A percentile compares a stretch with the other conserved stretches of the same genome.
Evolutionary conservation across 2,113 vertebrate genomes (phyloP).

Genomic region (Cyanoramphus novaezelandiae): DNA sequence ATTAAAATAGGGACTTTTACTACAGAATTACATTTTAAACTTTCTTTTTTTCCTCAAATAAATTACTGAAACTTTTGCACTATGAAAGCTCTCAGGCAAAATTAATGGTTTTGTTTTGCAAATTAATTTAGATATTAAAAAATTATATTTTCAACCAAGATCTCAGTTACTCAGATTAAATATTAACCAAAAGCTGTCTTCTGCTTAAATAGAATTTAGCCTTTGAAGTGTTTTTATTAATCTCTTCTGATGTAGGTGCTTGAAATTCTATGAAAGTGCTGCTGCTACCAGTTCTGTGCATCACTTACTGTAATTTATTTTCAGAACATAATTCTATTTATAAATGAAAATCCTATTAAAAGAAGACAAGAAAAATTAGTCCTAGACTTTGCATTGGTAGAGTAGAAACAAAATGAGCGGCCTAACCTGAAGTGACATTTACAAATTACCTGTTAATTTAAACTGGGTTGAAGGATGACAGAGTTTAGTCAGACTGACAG

Average conservation of each 20-base stretch:
- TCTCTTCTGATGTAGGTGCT: slow-evolving; percentile 84
- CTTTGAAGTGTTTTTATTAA: slow-evolving; percentile 92
- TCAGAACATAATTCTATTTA: slow-evolving; percentile 98
- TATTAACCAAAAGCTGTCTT: slow-evolving; percentile 87
- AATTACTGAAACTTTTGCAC: slow-evolving; percentile 83
- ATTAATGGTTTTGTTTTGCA: slow-evolving; percentile 89
- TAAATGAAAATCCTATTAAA: slow-evolving; percentile 99
- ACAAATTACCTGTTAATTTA: slow-evolving; percentile 99
- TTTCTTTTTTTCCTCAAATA: slow-evolving; percentile 72
- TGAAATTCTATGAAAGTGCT: slow-evolving; percentile 83
- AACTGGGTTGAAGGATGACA: slow-evolving; percentile 98
- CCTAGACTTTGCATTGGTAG: slow-evolving; percentile 90
- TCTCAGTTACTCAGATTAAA: slow-evolving; percentile 91
- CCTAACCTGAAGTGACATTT: slow-evolving; percentile 99
- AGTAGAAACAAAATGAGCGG: slow-evolving; percentile 97
- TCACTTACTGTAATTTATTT: slow-evolving; percentile 99
- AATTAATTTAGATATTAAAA: slow-evolving; percentile 92
- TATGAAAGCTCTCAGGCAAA: slow-evolving; percentile 81
- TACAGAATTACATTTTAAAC: slow-evolving; percentile 78
- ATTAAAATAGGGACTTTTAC: slow-evolving; percentile 74
- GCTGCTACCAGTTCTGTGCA: slow-evolving; percentile 83
- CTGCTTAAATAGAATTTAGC: slow-evolving; percentile 87
- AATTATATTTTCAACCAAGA: slow-evolving; percentile 91
- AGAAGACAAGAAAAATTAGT: slow-evolving; percentile 99
- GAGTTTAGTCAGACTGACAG: slow-evolving; percentile 96